These are phyloP conservation scores for Hololepta plana DNA, from an alignment of 2,888 invertebrate genomes.

Conservation along the genomic window DNA sequence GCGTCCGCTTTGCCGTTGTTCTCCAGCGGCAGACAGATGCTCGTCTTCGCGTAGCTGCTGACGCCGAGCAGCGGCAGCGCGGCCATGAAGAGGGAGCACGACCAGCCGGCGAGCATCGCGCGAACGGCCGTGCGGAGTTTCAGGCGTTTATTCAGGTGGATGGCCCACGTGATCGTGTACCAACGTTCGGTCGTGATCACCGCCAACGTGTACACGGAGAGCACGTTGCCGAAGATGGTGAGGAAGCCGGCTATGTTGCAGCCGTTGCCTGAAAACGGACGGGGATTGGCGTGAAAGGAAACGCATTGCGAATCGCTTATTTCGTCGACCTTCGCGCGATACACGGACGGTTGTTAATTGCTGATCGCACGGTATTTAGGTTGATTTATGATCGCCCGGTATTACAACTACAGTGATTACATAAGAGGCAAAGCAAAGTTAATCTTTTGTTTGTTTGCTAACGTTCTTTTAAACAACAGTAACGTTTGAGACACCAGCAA, in stretches of 20 bases:
- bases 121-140: constrained; percentile 35
- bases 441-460: too few relatives aligned
- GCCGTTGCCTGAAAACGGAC: constrained; percentile 33
- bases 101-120: constrained; percentile 41
- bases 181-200: constrained; percentile 44
- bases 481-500: too few relatives aligned
- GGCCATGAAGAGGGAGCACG: constrained; percentile 36
- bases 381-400: too few relatives aligned
- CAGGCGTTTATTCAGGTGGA: constrained; percentile 40
- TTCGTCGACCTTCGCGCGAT: too few relatives aligned
- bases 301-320: too few relatives aligned
- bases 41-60: constrained; percentile 44
- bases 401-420: too few relatives aligned
- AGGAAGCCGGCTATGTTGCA: constrained; percentile 46
- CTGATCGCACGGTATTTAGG: too few relatives aligned
- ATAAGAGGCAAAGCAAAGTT: too few relatives aligned
- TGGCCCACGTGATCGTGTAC: constrained; percentile 40
- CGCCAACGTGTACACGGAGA: constrained; percentile 46
- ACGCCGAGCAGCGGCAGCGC: constrained; percentile 41
- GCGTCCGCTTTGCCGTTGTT: constrained; percentile 32
- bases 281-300: too few relatives aligned
- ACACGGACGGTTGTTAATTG: too few relatives aligned
- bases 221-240: constrained; percentile 42
- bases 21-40: constrained; percentile 48
- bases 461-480: too few relatives aligned